Conservation (phyloP, 2,797 vertebrate genomes). For the Halcyon smyrnensis region DNA sequence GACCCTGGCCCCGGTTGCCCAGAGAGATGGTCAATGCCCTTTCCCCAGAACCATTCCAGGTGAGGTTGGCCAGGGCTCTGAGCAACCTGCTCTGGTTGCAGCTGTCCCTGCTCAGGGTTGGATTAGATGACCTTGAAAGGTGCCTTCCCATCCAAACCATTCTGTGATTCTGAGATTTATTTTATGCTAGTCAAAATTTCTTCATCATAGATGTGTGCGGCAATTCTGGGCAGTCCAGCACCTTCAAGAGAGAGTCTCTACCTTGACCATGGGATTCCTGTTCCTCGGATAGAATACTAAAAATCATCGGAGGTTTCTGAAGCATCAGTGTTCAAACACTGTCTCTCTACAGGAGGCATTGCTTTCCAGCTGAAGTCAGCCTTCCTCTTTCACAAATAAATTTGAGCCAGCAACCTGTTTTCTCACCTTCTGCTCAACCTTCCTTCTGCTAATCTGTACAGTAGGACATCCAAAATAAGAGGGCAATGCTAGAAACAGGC, state of each 20-base stretch:
- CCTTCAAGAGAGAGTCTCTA: background rate
- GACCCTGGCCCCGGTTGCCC: background rate
- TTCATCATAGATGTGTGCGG: background rate
- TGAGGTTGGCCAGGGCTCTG: background rate
- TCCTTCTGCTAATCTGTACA: background rate
- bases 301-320: background rate
- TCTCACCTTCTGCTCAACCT: background rate
- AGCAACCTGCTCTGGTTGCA: background rate
- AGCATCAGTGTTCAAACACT: background rate
- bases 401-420: background rate
- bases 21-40: background rate
- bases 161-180: background rate
- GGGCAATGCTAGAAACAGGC: background rate
- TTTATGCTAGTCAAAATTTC: background rate
- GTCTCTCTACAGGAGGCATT: background rate
- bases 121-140: background rate
- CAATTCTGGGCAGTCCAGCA: background rate
- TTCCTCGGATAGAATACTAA: constrained; percentile 12
- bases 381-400: background rate
- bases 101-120: background rate
- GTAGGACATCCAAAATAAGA: background rate
- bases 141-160: background rate
- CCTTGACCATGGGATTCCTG: background rate
- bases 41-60: background rate
- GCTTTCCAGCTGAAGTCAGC: background rate